Percentiles rank a stretch among this genome's conserved stretches.
These are phyloP conservation scores for Crioceris asparagi DNA, from an alignment of 2,888 invertebrate species.

Conservation along the genomic window DNA sequence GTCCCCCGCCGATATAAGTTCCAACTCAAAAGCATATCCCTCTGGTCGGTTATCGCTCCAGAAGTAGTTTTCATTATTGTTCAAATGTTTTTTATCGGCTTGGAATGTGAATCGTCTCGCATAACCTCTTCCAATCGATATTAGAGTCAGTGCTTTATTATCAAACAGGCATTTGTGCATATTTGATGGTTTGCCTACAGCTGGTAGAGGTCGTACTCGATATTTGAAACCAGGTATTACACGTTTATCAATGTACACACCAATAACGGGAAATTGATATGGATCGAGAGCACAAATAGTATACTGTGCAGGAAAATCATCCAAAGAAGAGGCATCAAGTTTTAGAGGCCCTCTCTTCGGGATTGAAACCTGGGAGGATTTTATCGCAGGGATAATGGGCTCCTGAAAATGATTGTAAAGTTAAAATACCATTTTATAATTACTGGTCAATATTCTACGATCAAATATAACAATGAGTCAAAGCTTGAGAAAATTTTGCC, in stretches of 20 bases:
- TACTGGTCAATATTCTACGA: too few relatives aligned
- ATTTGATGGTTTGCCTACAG: slow-evolving; percentile 28
- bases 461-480: too few relatives aligned
- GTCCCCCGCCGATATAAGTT: slow-evolving; percentile 55
- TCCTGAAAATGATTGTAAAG: slow-evolving; percentile 14
- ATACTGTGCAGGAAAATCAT: slow-evolving; percentile 57
- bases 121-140: slow-evolving; percentile 62
- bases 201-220: slow-evolving; percentile 55
- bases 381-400: slow-evolving; percentile 7
- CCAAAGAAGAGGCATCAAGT: slow-evolving; percentile 49
- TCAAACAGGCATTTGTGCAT: slow-evolving; percentile 46
- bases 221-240: slow-evolving; percentile 66
- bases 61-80: slow-evolving; percentile 61
- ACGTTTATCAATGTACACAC: slow-evolving; percentile 60
- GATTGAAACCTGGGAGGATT: slow-evolving; percentile 2
- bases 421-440: neutral
- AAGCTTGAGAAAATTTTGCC: too few relatives aligned
- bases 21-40: slow-evolving; percentile 63
- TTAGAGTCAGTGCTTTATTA: slow-evolving; percentile 54
- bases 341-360: slow-evolving; percentile 17
- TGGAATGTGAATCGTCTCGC: slow-evolving; percentile 64
- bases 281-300: slow-evolving; percentile 48
- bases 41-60: slow-evolving; percentile 67
- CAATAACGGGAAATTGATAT: slow-evolving; percentile 58
- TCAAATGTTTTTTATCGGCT: slow-evolving; percentile 48